These are phyloP conservation scores for Verasper variegatus DNA, from an alignment of 2,113 vertebrate species.

Conservation along the genomic window DNA sequence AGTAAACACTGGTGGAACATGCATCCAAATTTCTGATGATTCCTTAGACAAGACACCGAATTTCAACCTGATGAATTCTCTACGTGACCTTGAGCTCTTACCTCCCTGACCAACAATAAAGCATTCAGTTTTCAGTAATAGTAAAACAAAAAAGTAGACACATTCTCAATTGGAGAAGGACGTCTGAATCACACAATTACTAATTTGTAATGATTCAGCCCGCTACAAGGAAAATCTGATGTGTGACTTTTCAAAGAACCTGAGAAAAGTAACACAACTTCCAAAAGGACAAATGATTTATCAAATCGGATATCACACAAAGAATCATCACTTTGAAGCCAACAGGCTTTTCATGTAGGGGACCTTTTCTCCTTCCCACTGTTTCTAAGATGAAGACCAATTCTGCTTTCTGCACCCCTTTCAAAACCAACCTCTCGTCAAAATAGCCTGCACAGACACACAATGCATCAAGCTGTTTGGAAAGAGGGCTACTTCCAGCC, in stretches of 20 bases:
- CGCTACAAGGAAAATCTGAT: not conserved
- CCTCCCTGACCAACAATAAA: not conserved
- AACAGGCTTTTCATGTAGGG: not conserved
- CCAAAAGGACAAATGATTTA: not conserved
- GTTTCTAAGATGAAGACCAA: conserved; percentile 1
- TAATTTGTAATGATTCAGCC: not conserved
- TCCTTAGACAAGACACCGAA: not conserved
- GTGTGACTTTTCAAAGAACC: not conserved
- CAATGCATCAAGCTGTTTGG: conserved; percentile 10
- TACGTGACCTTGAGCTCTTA: conserved; percentile 8
- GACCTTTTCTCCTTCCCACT: not conserved
- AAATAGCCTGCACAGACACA: not conserved
- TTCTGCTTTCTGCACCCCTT: conserved; percentile 1
- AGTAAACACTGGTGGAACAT: not conserved
- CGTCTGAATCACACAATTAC: not conserved
- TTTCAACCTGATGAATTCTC: conserved; percentile 16
- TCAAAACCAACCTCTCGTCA: conserved; percentile 17
- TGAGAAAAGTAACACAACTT: not conserved
- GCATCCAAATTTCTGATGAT: conserved; percentile 2
- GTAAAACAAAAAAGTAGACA: not conserved
- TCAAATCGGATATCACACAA: not conserved
- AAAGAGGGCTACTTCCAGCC: conserved; percentile 26
- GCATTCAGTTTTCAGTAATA: not conserved
- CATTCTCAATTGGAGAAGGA: not conserved
- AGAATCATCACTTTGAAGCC: not conserved